Conservation (phyloP, 1,140 invertebrate genomes). For the Heliconius eleuchia region DNA sequence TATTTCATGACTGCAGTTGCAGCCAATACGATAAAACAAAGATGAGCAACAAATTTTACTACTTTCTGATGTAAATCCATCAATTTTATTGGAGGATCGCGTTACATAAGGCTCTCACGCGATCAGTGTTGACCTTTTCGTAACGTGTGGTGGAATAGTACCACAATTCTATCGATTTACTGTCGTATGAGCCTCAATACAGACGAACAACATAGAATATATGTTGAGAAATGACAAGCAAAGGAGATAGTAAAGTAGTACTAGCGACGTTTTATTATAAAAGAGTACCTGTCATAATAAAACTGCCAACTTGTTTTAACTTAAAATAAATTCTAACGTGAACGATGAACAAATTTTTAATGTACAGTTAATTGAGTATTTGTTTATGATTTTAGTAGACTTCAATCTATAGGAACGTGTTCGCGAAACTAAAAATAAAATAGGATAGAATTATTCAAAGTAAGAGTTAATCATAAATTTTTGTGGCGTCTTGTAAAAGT, state of each 20-base stretch:
- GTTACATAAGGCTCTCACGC: slow-evolving; percentile 39
- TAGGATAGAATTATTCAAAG: no score
- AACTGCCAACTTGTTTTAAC: no score
- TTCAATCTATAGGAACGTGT: no score
- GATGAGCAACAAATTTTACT: slow-evolving; percentile 20
- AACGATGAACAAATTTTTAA: no score
- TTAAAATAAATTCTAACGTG: no score
- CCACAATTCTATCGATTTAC: slow-evolving; percentile 44
- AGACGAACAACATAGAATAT: not conserved
- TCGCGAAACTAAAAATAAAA: no score
- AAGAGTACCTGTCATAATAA: not conserved
- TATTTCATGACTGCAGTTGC: slow-evolving; percentile 29
- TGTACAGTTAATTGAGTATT: no score
- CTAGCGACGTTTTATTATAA: not conserved
- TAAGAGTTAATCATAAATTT: no score
- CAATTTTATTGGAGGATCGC: slow-evolving; percentile 31
- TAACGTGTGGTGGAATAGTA: slow-evolving; percentile 40
- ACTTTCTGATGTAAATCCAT: slow-evolving; percentile 33
- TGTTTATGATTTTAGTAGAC: no score
- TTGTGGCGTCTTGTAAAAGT: not conserved
- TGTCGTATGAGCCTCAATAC: slow-evolving; percentile 31
- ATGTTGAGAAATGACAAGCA: not conserved
- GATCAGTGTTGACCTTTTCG: slow-evolving; percentile 35
- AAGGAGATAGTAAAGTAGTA: not conserved
- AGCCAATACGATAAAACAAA: slow-evolving; percentile 10